Base-by-base conservation (phyloP, 2,113 vertebrate genomes). In the Halcyon malimbica region DNA sequence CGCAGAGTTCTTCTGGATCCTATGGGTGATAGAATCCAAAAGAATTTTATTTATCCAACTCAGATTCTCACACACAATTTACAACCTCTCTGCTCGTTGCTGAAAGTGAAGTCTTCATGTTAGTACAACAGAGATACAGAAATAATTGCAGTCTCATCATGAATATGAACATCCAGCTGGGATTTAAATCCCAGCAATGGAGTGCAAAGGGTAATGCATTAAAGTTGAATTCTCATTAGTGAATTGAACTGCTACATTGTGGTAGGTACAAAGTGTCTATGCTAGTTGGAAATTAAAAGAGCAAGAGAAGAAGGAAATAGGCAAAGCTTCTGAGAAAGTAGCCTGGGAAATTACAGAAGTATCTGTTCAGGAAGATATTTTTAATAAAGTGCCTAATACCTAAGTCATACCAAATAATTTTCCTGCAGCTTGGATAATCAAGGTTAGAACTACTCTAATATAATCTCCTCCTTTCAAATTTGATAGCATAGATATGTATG, bases 141-240 rank as follows among this genome's bases (percentile, higher is more conserved):
- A 97, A 96, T 93, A 95, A 93, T 48, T 95, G 64, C 68, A 92
- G 35, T 83, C 60, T 91, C 75, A 46, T 92, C 69, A 94, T 91
- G 86, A 93, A 89, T 94, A 78, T 85, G 74, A 95, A 91, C 92
- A 93, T 92, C 85, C 95, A 96, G 64, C 60, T 96, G 94, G 85
- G 91, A 81, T 83, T 96, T 91, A 81, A 96, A 91, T 94, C 74
- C 50, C 60, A 76, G 68, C 1, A 3, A 56, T 2, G 12, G 60
- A 94, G 64, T 20, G 1, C 78, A 78, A 92, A 91, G 75, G 24
- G 37, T 89, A 87, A 87, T 73, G 42, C 21, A 21, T 65, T 85
- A 60, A 87, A 89, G 71, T 57, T 78, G 46, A 78, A 83, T 89
- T 91, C 83, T 95, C 50, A 65, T 81, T 89, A 96, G 74, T 29